Conservation (phyloP, 1,140 invertebrate species). For the Drosophila grimshawi region DNA sequence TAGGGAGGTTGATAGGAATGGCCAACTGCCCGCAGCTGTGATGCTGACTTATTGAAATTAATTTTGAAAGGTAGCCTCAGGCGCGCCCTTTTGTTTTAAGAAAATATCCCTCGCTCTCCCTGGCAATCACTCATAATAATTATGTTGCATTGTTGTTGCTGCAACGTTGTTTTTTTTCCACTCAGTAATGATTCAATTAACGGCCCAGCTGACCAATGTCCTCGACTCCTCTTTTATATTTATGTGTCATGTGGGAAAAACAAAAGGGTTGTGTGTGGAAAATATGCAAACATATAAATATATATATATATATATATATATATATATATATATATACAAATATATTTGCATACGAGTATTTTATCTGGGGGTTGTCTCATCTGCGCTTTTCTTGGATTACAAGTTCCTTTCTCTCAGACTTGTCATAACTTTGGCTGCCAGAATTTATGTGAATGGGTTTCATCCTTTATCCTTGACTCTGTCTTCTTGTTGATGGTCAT, state of each 20-base stretch:
- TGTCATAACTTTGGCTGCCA: slow-evolving; percentile 52
- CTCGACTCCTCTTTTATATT: slow-evolving; percentile 13
- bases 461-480: slow-evolving; percentile 15
- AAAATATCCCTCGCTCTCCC: background rate
- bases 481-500: slow-evolving; percentile 33
- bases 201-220: slow-evolving; percentile 47
- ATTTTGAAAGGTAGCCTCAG: slow-evolving; percentile 23
- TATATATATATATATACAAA: too few relatives aligned
- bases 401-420: slow-evolving; percentile 34
- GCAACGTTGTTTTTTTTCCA: slow-evolving; percentile 22
- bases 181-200: slow-evolving; percentile 55
- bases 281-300: background rate
- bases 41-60: slow-evolving; percentile 55
- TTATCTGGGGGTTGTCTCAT: background rate
- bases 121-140: slow-evolving; percentile 52
- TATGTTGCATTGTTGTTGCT: slow-evolving; percentile 47
- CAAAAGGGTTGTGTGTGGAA: slow-evolving; percentile 25
- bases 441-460: slow-evolving; percentile 42
- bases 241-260: slow-evolving; percentile 43
- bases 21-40: slow-evolving; percentile 42
- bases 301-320: too few relatives aligned
- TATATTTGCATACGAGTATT: background rate
- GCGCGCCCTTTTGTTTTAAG: slow-evolving; percentile 45
- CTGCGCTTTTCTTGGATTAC: slow-evolving; percentile 37
- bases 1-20: background rate